Conservation (phyloP, 2,113 vertebrate species). For the Gymnorhina tibicen region DNA sequence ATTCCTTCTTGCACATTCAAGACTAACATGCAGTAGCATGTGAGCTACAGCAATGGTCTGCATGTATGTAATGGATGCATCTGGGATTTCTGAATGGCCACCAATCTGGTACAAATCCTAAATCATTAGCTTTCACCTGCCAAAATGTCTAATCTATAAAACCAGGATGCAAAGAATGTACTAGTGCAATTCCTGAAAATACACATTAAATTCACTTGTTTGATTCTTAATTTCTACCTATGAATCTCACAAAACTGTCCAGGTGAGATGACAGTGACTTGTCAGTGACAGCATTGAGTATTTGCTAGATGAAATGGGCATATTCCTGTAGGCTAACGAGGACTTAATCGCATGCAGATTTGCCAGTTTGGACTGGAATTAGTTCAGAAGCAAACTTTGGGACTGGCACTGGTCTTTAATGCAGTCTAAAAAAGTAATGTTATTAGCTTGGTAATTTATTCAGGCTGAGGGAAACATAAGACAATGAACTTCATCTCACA, state of each 20-base stretch:
- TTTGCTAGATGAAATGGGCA: not conserved
- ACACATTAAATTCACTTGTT: not conserved
- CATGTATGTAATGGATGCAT: not conserved
- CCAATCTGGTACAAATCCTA: not conserved
- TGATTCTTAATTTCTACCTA: not conserved
- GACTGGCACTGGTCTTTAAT: slow-evolving; percentile 1
- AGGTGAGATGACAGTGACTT: not conserved
- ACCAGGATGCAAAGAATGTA: not conserved
- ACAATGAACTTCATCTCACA: slow-evolving; percentile 24
- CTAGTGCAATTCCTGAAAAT: not conserved
- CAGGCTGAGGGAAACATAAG: slow-evolving; percentile 1
- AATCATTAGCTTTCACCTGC: not conserved
- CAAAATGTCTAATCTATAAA: not conserved
- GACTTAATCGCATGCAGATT: not conserved
- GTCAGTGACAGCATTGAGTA: not conserved
- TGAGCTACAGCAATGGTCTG: not conserved
- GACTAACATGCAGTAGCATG: not conserved
- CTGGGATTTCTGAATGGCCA: not conserved
- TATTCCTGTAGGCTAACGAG: not conserved
- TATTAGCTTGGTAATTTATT: slow-evolving; percentile 44
- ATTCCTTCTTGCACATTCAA: not conserved
- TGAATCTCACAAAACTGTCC: not conserved
- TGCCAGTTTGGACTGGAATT: not conserved
- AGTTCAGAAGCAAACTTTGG: not conserved
- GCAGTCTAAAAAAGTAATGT: not conserved